Evolutionary conservation across 1,140 invertebrate species (phyloP), one percentile per base, ranked within the genome.

Genomic region (Pseudomyrmex pallidus): DNA sequence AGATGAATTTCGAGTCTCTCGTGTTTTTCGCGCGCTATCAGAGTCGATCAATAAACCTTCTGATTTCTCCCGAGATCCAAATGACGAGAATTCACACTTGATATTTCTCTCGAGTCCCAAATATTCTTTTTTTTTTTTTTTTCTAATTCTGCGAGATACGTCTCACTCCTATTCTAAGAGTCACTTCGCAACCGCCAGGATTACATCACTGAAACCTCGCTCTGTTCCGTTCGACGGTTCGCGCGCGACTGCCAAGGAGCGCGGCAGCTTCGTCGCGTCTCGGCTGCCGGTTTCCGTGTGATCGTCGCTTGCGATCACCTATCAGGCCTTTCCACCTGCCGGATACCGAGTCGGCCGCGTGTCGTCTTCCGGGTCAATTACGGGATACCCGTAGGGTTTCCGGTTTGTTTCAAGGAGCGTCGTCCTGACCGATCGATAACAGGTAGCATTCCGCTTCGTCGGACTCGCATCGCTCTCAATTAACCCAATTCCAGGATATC

Each of bases 221-320:
- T 52, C 87, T 72, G 61, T 54, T 61, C 87, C 13, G 48, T 46
- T 52, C 85, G 85, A 74, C 66, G 85, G 82, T 87, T 74, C 54
- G 73, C 74, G 85, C 85, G 82, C 72, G 54, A 89, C 88, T 89
- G 82, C 20, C 82, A 82, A 76, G 76, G 48, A 84, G 35, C 63
- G 78, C 56, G 74, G 57, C 62, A 66, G 84, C 86, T 74, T 84
- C 74, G 87, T 74, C 48, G 66, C 86, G 86, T 86, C 86, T 87
- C 83, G 83, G 87, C 83, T 85, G 84, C 63, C 10, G 20, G 78
- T 83, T 84, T 88, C 87, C 80, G 80, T 77, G 46, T 59, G 35
- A 12, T 66, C 44, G 48, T 68, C 52, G 22, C 74, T 67, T 84
- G 66, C 8, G 8, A 74, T 87, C 67, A 44, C 74, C 68, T 77